Base-by-base conservation (phyloP, 2,113 vertebrate genomes). In the Lynx canadensis region DNA sequence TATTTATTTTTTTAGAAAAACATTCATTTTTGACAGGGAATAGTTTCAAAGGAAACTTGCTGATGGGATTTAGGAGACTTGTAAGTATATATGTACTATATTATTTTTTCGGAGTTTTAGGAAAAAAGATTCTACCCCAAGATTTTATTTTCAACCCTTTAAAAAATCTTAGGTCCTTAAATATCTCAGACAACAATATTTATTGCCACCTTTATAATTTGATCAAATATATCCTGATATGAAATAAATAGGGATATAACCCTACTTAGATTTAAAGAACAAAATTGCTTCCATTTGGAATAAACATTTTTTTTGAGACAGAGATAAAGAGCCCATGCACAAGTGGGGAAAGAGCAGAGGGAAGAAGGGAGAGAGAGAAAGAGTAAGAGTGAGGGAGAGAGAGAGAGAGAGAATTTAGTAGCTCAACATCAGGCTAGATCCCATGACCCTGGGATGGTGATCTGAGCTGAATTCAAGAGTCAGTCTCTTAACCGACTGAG, bases 21-120 rank as follows among this genome's bases (percentile, higher is more conserved):
- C 16, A 87, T 95, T 97, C 48, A 92, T 96, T 33, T 74, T 96
- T 97, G 95, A 96, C 87, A 97, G n/a, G 12, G 50, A 96, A 94
- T 71, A 94, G 8, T 95, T 97, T 95, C 63, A 90, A 89, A 95
- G 73, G 29, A 96, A 96, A 97, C 8, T 57, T 95, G 3, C 63
- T 73, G 50, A 96, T 95, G 9, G 87, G 68, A 92, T 50, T 84
- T 90, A 48, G 1, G 33, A 69, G 50, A 95, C 69, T 87, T 91
- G 4, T 85, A 79, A 94, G 29, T 92, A 9, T 68, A 69, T 83
- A 19, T 73, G 38, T 57, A 29, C 50, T 38, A 0, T 91, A 85
- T 19, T 23, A 74, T 81, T 94, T 86, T 80, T 13, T 11, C 92
- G 16, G 1, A 79, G 0, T 45, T 91, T 95, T 41, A 29, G 23